A percentile compares a stretch with the other conserved stretches of the same genome.
phyloP scores from a whole-genome alignment of 2,888 invertebrate species.

The Parthenolecanium corni region DNA sequence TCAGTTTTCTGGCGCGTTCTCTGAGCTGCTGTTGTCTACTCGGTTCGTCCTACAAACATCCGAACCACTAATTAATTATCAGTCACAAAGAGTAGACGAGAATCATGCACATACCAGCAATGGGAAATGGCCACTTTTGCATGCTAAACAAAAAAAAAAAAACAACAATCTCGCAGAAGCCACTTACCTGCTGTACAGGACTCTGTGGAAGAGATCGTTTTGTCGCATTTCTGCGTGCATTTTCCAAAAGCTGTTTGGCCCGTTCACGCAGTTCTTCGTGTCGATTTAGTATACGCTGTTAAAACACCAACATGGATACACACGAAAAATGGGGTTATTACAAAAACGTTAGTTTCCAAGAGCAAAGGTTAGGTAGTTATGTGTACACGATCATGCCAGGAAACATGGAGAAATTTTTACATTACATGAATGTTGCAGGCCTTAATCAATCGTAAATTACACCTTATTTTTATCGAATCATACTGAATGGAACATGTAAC shows the following conservation, averaged over 20 bases:
- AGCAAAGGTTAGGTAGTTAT: background rate
- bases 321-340: conserved; percentile 11
- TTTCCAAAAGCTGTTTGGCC: conserved; percentile 70
- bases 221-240: conserved; percentile 57
- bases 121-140: too few relatives aligned
- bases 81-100: too few relatives aligned
- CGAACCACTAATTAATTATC: too few relatives aligned
- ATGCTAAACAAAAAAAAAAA: too few relatives aligned
- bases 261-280: conserved; percentile 75
- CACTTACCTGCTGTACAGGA: conserved; percentile 27
- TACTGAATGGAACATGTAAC: background rate
- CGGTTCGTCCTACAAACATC: conserved; percentile 20
- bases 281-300: conserved; percentile 61
- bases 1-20: conserved; percentile 77
- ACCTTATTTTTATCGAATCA: too few relatives aligned
- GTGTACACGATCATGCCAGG: background rate
- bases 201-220: conserved; percentile 36
- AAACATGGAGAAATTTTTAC: background rate
- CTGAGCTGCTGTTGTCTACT: conserved; percentile 74
- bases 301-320: conserved; percentile 30
- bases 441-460: too few relatives aligned
- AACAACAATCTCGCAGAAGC: too few relatives aligned
- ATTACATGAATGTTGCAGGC: background rate
- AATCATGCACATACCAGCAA: too few relatives aligned
- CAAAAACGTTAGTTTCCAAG: background rate